Evolutionary conservation across 2,113 vertebrate species (phyloP), one percentile per base, ranked within the genome.

Genomic region (Carettochelys insculpta): DNA sequence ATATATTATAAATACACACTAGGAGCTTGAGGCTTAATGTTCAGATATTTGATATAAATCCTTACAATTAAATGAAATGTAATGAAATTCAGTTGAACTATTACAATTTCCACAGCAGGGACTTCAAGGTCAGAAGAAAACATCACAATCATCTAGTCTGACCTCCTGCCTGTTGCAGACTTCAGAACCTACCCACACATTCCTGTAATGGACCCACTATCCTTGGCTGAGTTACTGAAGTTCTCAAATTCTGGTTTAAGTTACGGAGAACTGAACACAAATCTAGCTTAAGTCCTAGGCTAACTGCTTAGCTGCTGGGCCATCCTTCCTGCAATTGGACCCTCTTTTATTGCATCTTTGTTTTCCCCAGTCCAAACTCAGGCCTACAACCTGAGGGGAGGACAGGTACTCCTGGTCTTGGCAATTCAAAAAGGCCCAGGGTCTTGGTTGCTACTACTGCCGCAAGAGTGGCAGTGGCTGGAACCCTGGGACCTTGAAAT

Each of bases 21-120:
- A 22, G 9, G 38, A 54, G 56, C 10, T 54, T 79, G 78, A 89
- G 68, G 75, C 20, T 91, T 87, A 85, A 80, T 2, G 22, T 1
- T 84, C 51, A 81, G 90, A 85, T 85, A 9, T 65, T 79, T 80
- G 8, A 48, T 31, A 77, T 52, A 92, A 87, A 86, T 93, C 81
- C 61, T 92, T 93, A 92, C 54, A 83, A 93, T 90, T 77, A 92
- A 93, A 89, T 94, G 58, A 84, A 61, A 82, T 81, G 38, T 83
- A 89, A 94, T 90, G 24, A 86, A 91, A 91, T 93, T 82, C n/a
- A 54, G 38, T 7, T 86, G 41, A 91, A 80, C 48, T 58, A 58
- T 78, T 90, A 90, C 95, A 86, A 27, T 83, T 87, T 56, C 48
- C 43, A 92, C 13, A 65, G 58, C 34, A 65, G 58, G 31, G 54